Evolutionary conservation across 2,113 vertebrate genomes (phyloP).

Genomic region (Ellobius talpinus): DNA sequence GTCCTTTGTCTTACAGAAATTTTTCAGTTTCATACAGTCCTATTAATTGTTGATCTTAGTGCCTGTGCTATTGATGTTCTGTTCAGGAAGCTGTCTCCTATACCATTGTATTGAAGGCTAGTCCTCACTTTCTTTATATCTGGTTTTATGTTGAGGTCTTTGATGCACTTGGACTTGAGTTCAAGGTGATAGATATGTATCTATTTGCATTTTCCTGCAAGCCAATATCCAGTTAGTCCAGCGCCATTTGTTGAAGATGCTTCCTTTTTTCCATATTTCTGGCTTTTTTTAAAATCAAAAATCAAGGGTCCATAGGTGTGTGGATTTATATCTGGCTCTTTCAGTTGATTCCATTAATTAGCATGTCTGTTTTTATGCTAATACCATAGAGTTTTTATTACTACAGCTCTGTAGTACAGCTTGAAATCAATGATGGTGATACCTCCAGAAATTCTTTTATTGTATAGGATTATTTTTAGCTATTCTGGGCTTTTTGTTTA

Average conservation of each 20-base stretch:
- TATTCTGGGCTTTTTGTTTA: neutral
- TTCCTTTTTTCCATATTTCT: neutral
- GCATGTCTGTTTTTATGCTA: neutral
- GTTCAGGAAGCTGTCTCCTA: no score
- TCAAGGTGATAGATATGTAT: no score
- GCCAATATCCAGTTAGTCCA: neutral
- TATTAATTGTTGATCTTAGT: no score
- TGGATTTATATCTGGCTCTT: neutral
- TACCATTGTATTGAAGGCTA: no score
- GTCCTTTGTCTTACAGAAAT: no score
- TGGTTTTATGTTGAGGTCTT: no score
- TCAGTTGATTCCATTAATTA: neutral
- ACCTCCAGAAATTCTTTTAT: neutral
- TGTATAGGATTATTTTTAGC: neutral
- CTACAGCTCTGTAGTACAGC: neutral
- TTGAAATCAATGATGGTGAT: neutral
- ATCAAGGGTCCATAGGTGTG: neutral
- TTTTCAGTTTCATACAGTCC: no score
- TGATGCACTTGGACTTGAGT: no score
- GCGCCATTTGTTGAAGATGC: neutral
- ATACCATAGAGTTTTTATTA: neutral
- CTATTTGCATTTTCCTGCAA: no score
- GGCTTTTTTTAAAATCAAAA: neutral
- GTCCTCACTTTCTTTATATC: no score
- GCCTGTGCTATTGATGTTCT: no score